phyloP scores from a whole-genome alignment of 2,113 vertebrate genomes.

The Grallaria varia region DNA sequence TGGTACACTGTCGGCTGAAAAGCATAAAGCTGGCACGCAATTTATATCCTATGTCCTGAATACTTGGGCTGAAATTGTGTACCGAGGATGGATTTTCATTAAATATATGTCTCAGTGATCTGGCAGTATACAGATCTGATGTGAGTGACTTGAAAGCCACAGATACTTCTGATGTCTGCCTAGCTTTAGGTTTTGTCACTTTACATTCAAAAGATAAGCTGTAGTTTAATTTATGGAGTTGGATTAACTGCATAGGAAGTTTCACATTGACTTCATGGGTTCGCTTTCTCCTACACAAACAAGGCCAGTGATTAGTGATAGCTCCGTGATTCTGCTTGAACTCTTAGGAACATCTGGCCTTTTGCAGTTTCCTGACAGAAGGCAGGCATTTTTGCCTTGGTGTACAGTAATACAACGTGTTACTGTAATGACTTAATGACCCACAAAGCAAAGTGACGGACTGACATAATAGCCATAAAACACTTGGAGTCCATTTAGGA shows the following conservation, averaged over 20 bases:
- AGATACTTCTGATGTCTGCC: background rate
- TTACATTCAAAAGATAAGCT: background rate
- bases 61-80: background rate
- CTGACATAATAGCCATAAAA: conserved; percentile 10
- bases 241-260: background rate
- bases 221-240: background rate
- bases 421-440: conserved; percentile 38
- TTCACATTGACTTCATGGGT: background rate
- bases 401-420: background rate
- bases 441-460: background rate
- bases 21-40: background rate
- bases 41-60: background rate
- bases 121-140: background rate
- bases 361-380: conserved; percentile 15
- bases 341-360: background rate
- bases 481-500: background rate
- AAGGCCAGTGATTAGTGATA: background rate
- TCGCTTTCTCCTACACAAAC: background rate
- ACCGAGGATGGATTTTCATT: background rate
- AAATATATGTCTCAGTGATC: background rate
- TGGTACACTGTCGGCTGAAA: conserved; percentile 8
- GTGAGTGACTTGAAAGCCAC: background rate
- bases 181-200: background rate
- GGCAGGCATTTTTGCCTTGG: conserved; percentile 4
- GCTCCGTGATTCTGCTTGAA: background rate